These are phyloP conservation scores for Taurulus bubalis DNA, from an alignment of 2,113 vertebrate genomes.

Conservation along the genomic window DNA sequence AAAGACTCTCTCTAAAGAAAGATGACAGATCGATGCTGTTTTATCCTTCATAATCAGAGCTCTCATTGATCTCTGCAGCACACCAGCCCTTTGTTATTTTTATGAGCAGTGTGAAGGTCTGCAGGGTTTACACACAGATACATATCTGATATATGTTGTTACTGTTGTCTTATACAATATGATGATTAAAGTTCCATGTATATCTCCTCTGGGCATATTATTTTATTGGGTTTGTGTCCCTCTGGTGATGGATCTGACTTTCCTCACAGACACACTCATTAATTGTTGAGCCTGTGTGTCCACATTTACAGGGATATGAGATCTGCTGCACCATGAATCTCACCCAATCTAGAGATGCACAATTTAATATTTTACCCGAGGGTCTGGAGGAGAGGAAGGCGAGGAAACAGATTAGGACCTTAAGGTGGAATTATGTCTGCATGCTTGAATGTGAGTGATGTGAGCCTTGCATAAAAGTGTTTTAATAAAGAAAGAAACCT, in stretches of 20 bases:
- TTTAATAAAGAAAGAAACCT: background rate
- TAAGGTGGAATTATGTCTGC: conserved; percentile 35
- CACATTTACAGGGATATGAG: conserved; percentile 18
- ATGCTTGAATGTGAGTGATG: conserved; percentile 31
- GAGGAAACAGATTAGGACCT: conserved; percentile 16
- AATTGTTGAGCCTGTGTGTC: conserved; percentile 17
- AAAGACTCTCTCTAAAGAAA: conserved; percentile 12
- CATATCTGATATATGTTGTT: conserved; percentile 27
- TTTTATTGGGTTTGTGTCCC: conserved; percentile 30
- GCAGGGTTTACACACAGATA: background rate
- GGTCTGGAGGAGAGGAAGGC: background rate
- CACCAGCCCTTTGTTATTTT: conserved; percentile 1
- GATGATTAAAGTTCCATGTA: conserved; percentile 17
- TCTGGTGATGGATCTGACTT: conserved; percentile 19
- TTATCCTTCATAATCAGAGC: conserved; percentile 10
- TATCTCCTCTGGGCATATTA: conserved; percentile 15
- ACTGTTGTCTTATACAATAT: conserved; percentile 11
- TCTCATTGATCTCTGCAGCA: conserved; percentile 30
- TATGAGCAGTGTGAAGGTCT: conserved; percentile 18
- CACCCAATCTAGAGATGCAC: conserved; percentile 21
- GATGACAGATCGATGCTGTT: conserved; percentile 8
- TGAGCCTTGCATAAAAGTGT: background rate
- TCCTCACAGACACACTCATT: conserved; percentile 40
- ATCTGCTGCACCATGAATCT: conserved; percentile 12
- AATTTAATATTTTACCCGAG: conserved; percentile 8